These are phyloP conservation scores for Sciaenops ocellatus DNA, from an alignment of 2,797 vertebrate species.

Conservation along the genomic window DNA sequence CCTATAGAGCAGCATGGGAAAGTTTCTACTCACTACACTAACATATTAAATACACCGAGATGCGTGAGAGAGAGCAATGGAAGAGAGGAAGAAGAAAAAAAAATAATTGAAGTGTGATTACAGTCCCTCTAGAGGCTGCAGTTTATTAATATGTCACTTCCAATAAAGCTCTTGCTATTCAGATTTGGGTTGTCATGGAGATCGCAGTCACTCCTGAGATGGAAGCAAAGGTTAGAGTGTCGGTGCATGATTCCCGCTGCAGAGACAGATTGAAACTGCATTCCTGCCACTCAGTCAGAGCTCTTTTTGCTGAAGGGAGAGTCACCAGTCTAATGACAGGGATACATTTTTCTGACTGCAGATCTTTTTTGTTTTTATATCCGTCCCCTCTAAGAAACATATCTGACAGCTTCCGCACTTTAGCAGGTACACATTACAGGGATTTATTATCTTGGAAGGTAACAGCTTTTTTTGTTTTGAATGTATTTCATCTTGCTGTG, in stretches of 20 bases:
- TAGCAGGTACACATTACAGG: neutral
- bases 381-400: slow-evolving; percentile 18
- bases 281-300: slow-evolving; percentile 28
- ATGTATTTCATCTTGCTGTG: neutral
- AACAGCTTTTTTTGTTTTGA: neutral
- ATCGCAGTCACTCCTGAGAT: slow-evolving; percentile 75
- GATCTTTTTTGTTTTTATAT: neutral
- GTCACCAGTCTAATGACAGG: neutral
- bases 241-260: slow-evolving; percentile 45
- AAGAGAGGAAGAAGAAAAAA: slow-evolving; percentile 25
- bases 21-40: slow-evolving; percentile 38
- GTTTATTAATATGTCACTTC: slow-evolving; percentile 88
- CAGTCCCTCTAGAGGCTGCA: slow-evolving; percentile 76
- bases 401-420: slow-evolving; percentile 30
- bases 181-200: slow-evolving; percentile 82
- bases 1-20: slow-evolving; percentile 52
- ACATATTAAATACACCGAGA: slow-evolving; percentile 64
- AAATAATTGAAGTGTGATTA: slow-evolving; percentile 84
- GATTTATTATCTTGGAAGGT: neutral
- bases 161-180: slow-evolving; percentile 81
- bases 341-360: slow-evolving; percentile 10
- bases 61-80: slow-evolving; percentile 21
- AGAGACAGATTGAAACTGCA: slow-evolving; percentile 48
- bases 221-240: slow-evolving; percentile 79
- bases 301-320: neutral